A percentile compares a stretch with the other conserved stretches of the same genome.
Conservation (phyloP, 2,113 vertebrate species). For the Pao palembangensis region DNA sequence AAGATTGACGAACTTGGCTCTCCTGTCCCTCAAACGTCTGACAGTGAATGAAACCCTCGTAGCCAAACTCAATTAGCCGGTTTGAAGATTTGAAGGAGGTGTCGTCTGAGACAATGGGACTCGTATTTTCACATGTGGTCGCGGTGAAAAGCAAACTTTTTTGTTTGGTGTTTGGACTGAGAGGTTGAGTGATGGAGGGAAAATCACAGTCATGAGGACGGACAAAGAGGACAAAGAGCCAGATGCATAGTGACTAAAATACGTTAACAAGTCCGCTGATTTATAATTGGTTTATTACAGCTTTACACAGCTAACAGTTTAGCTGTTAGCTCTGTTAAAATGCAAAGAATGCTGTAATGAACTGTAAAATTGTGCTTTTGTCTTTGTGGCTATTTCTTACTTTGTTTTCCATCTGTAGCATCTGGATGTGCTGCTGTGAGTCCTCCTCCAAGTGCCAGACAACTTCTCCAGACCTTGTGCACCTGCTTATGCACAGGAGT, state of each 20-base stretch:
- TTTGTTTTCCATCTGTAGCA: no score
- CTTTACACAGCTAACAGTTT: no score
- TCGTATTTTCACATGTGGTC: slow-evolving; percentile 48
- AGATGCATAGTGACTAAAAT: not conserved
- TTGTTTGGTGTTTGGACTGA: slow-evolving; percentile 35
- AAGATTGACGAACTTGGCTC: slow-evolving; percentile 62
- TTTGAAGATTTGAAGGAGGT: slow-evolving; percentile 53
- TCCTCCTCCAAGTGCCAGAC: no score
- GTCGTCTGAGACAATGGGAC: slow-evolving; percentile 46
- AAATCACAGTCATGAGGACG: not conserved
- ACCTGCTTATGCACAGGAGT: not conserved
- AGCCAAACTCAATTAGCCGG: slow-evolving; percentile 67
- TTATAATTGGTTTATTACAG: no score
- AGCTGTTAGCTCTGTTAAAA: no score
- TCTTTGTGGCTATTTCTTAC: no score
- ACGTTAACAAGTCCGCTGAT: no score
- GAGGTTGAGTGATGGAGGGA: slow-evolving; percentile 14
- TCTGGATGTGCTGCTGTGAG: no score
- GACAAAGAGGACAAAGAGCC: not conserved
- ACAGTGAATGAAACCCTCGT: slow-evolving; percentile 58
- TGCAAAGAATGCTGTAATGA: no score
- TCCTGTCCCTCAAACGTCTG: slow-evolving; percentile 53
- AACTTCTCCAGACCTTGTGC: not conserved
- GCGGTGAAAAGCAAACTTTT: slow-evolving; percentile 29
- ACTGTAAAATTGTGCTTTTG: no score